Conservation (phyloP, 2,888 invertebrate species). For the Gonocerus acuteangulatus region DNA sequence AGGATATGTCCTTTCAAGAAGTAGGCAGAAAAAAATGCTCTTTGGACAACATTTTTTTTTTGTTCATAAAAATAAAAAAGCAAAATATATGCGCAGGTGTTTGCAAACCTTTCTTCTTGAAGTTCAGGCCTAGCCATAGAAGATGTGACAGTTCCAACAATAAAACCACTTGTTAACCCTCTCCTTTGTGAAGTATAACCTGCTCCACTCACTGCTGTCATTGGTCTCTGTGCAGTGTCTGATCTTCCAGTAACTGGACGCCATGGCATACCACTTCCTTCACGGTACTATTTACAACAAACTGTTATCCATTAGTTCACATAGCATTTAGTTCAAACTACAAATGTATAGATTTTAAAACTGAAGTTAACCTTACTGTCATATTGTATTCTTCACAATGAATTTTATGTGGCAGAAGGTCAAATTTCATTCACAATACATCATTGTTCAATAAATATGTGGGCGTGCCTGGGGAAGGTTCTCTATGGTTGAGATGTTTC, state of each 20-base stretch:
- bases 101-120: conserved; percentile 41
- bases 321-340: neutral
- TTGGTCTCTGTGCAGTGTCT: conserved; percentile 59
- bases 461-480: too few species aligned
- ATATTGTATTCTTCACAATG: too few species aligned
- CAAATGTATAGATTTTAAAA: neutral
- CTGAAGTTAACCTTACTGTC: too few species aligned
- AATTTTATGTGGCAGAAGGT: too few species aligned
- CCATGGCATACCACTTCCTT: conserved; percentile 40
- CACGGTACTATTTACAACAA: conserved; percentile 42
- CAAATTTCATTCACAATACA: too few species aligned
- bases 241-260: conserved; percentile 43
- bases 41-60: too few species aligned
- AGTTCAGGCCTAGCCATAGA: conserved; percentile 9
- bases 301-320: neutral
- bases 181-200: conserved; percentile 75
- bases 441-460: too few species aligned
- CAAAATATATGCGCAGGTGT: too few species aligned
- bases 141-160: conserved; percentile 5
- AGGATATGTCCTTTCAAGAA: too few species aligned
- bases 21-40: too few species aligned
- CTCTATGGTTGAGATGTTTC: too few species aligned
- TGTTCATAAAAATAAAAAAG: too few species aligned
- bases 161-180: neutral
- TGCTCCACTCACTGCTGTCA: conserved; percentile 93